Percentiles rank a stretch among this genome's conserved stretches.
These are phyloP conservation scores for Sphaerophoria rueppellii DNA, from an alignment of 2,888 invertebrate species.

Conservation along the genomic window DNA sequence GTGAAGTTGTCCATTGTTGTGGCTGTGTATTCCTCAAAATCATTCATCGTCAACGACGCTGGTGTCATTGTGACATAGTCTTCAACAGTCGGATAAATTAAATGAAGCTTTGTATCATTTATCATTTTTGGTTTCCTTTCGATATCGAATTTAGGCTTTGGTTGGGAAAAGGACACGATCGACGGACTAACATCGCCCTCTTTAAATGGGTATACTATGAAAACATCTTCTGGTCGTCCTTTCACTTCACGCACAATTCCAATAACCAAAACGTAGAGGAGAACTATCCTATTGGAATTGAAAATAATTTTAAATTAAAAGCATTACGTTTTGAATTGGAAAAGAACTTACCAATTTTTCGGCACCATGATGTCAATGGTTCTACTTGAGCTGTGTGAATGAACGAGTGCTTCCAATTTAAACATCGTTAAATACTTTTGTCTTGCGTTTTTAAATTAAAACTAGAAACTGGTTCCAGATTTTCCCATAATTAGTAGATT, in stretches of 20 bases:
- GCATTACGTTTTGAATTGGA: too few species aligned
- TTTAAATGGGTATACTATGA: conserved; percentile 47
- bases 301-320: neutral
- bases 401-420: too few species aligned
- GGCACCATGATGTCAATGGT: too few species aligned
- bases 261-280: neutral
- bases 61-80: conserved; percentile 38
- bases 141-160: neutral
- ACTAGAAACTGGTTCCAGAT: too few species aligned
- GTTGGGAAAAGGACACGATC: neutral
- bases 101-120: conserved; percentile 20
- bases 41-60: neutral
- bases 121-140: neutral
- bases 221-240: neutral
- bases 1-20: neutral
- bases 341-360: too few species aligned
- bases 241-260: neutral
- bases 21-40: neutral
- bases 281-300: neutral
- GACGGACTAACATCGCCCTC: neutral
- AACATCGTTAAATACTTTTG: too few species aligned
- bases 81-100: conserved; percentile 41
- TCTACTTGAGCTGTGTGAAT: too few species aligned
- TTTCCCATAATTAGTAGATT: too few species aligned
- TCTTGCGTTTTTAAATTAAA: too few species aligned